Base-by-base conservation (phyloP, 30 jellyfish, hydroid and myxozoan species). In the Aurelia coerulea region DNA sequence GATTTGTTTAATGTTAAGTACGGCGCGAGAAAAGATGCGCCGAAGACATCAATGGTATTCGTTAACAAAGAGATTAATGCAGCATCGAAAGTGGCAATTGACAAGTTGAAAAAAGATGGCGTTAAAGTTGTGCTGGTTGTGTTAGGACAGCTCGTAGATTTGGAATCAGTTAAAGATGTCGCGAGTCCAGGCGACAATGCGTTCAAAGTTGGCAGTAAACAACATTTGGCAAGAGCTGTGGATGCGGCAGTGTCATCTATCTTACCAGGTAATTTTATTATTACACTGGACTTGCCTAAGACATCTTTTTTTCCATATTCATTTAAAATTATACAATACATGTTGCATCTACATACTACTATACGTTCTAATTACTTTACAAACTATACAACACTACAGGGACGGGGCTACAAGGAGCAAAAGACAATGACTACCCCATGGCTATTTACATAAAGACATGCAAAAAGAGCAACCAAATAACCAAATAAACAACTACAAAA, bases 21-120 rank as follows among this genome's bases (percentile, higher is more conserved):
- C 29, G 95, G 90, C 8, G 97, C 78, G 29, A 63, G 97, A 37
- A 33, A 16, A 37, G 84, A 65, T 59, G 85, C 84, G 5, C 89
- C 89, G 12, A 92, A 88, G 59, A 74, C 95, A 50, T 65, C 70
- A 7, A 81, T 92, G 39, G 64, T 92, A 10, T 87, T 92, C 54
- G 80, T 92, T 14, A 67, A 85, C 19, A 69, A 63, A 39, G 80
- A 73, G 8, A 2, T 65, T 34, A 68, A 84, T 62, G 18, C 32
- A 17, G 35, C 66, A 1, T 59, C 88, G 10, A 11, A 34, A 41
- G 4, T 4, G 49, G 88, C 82, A 3, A 60, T 58, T 8, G 49
- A 62, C 3, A 0, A 5, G 33, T 39, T 84, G 35, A 65, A 13
- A 13, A 54, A 73, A 31, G 53, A 73, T n/a, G 93, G 93, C 9